These are phyloP conservation scores for Meteorus sp. DNA, from an alignment of 1,140 invertebrate genomes.

Conservation along the genomic window DNA sequence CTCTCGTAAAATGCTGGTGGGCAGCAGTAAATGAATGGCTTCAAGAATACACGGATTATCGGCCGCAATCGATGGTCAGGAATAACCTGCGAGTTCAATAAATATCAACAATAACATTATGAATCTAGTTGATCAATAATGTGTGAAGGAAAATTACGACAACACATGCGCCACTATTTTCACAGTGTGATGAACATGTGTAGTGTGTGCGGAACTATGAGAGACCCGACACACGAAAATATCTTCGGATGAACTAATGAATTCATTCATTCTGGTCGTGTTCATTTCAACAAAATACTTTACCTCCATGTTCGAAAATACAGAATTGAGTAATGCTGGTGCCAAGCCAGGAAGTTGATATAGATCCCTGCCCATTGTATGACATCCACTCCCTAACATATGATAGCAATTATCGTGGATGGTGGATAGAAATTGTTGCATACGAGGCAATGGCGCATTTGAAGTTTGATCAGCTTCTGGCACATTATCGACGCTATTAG, in stretches of 20 bases:
- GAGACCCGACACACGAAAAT: no score
- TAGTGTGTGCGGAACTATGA: no score
- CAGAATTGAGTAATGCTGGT: constrained; percentile 64
- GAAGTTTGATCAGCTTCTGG: constrained; percentile 52
- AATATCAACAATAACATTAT: constrained; percentile 13
- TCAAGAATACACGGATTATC: constrained; percentile 81
- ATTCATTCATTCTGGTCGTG: no score
- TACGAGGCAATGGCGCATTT: constrained; percentile 69
- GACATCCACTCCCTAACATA: constrained; percentile 74
- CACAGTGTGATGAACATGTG: no score
- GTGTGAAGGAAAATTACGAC: constrained; percentile 9
- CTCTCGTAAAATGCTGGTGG: constrained; percentile 74
- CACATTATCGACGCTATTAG: constrained; percentile 55
- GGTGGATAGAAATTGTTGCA: constrained; percentile 77
- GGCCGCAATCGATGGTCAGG: constrained; percentile 84
- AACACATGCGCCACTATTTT: no score
- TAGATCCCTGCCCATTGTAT: constrained; percentile 79
- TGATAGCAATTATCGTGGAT: constrained; percentile 77
- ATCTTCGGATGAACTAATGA: no score
- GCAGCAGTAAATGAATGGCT: constrained; percentile 83
- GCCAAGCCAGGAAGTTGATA: constrained; percentile 72
- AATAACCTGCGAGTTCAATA: constrained; percentile 58
- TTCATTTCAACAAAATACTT: no score
- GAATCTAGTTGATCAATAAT: constrained; percentile 30
- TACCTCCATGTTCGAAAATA: constrained; percentile 71